Evolutionary conservation across 2,888 invertebrate genomes (phyloP), one percentile per base, ranked within the genome.

Genomic region (Cecidostiba fungosa): DNA sequence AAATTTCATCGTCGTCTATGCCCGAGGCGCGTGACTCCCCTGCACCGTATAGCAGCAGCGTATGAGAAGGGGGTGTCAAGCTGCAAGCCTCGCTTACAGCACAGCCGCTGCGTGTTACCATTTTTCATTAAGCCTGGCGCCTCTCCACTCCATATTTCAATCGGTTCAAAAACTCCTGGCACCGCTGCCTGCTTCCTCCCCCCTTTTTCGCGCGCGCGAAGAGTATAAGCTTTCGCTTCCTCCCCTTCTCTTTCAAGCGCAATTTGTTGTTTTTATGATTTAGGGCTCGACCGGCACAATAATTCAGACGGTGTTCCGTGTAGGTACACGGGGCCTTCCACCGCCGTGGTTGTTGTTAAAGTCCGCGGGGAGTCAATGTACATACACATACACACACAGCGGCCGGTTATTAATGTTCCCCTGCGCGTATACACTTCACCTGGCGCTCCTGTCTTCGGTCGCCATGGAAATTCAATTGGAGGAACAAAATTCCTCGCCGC

Each of bases 221-320:
- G 78, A 59, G 54, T 59, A 59, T 86, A 85, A 85, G 87, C 88
- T 26, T 16, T 26, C 14, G 29, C 86, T 87, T 76, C 81, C 87
- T 43, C 43, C 76, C 86, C 86, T 81, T 59, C 54, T 59, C 54
- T 59, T 59, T 59, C 54, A 6, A 59, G 54, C 54, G 91, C 90
- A 91, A 92, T 92, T 92, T 91, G 92, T 91, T 91, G 90, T 92
- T 92, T 91, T 90, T 91, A 90, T 92, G 92, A 92, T 92, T 91
- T 92, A 92, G 89, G 87, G 88, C 69, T 88, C 82, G 72, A 12
- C 86, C 87, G 87, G 86, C 86, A 91, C 89, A 90, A 92, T 92
- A 92, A 92, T 92, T 92, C 91, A 92, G 90, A 89, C 89, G 88
- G 59, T 79, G 83, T 85, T 81, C 89, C 87, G 85, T 88, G 88